Conservation (phyloP, 2,888 invertebrate genomes). For the Andrena haemorrhoa region DNA sequence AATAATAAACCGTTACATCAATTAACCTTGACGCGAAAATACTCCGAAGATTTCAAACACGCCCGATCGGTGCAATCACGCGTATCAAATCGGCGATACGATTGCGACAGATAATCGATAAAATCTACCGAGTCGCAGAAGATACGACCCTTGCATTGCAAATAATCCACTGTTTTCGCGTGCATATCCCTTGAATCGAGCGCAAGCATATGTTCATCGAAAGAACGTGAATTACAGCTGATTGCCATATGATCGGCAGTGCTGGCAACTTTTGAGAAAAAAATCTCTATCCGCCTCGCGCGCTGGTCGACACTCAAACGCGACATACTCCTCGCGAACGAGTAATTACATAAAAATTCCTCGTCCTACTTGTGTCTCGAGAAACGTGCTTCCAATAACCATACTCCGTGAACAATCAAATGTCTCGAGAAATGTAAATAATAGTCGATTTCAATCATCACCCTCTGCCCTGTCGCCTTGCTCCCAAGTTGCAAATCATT, state of each 20-base stretch:
- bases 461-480: not conserved
- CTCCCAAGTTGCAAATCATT: not conserved
- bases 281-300: slow-evolving; percentile 27
- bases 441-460: not conserved
- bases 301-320: not conserved
- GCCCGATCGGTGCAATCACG: slow-evolving; percentile 8
- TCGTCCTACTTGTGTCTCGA: accelerated
- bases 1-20: slow-evolving; percentile 56
- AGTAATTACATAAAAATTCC: not conserved
- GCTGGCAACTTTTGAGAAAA: slow-evolving; percentile 65
- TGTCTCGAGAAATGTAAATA: not conserved
- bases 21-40: slow-evolving; percentile 64
- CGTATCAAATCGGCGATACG: slow-evolving; percentile 14
- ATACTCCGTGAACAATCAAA: not conserved
- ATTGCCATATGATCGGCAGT: slow-evolving; percentile 80
- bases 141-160: not conserved
- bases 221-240: slow-evolving; percentile 76
- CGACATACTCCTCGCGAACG: not conserved
- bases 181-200: slow-evolving; percentile 23
- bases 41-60: slow-evolving; percentile 34
- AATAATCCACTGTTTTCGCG: slow-evolving; percentile 1
- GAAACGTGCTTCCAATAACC: too few species aligned
- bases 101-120: slow-evolving; percentile 36
- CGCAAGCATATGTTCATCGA: slow-evolving; percentile 30
- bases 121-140: not conserved